phyloP scores from a whole-genome alignment of 2,797 vertebrate genomes.

The Agapornis canus region DNA sequence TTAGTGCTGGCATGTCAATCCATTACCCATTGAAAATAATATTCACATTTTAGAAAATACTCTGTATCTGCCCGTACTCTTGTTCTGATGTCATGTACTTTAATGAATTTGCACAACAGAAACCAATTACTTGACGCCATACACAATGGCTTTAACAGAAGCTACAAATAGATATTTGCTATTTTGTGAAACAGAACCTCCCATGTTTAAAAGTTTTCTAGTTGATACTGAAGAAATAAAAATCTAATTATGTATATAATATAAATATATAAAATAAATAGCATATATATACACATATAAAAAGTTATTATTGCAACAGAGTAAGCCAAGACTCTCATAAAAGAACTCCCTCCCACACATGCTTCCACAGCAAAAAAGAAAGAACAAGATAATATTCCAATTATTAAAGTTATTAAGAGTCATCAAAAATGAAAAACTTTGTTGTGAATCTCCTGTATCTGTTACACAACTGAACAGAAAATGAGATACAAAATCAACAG shows the following conservation, averaged over 20 bases:
- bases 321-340: constrained; percentile 9
- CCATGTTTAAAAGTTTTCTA: neutral
- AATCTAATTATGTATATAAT: neutral
- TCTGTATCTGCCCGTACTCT: neutral
- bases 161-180: neutral
- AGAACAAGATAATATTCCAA: constrained; percentile 17
- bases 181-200: constrained; percentile 6
- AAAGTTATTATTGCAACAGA: constrained; percentile 39
- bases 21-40: neutral
- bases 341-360: constrained; percentile 27
- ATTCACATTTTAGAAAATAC: neutral
- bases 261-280: neutral
- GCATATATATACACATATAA: neutral
- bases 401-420: neutral
- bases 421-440: neutral
- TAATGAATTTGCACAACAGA: constrained; percentile 73
- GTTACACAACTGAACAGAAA: neutral
- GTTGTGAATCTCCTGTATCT: neutral
- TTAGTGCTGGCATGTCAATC: neutral
- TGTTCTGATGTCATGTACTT: constrained; percentile 71
- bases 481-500: neutral
- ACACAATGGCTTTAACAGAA: constrained; percentile 6
- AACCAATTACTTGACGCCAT: constrained; percentile 59
- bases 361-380: constrained; percentile 4
- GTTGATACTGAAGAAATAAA: constrained; percentile 4